Evolutionary conservation across 2,113 vertebrate genomes (phyloP).

Genomic region (Callospermophilus lateralis): DNA sequence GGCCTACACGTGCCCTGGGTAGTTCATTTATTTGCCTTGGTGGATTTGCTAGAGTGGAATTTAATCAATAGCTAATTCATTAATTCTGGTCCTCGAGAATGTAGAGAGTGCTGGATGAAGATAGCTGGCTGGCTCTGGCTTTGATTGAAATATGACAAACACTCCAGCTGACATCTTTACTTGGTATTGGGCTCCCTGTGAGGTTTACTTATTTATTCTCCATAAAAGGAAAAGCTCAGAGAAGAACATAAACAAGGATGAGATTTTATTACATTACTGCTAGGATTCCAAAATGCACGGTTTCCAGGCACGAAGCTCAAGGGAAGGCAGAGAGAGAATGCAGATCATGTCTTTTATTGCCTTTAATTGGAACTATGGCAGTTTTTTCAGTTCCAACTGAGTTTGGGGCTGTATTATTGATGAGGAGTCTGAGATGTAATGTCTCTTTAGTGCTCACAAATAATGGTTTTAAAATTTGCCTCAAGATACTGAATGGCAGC

Average conservation of each 20-base stretch:
- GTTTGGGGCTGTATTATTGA: constrained; percentile 77
- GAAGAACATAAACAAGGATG: constrained; percentile 72
- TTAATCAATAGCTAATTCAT: constrained; percentile 98
- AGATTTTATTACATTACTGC: constrained; percentile 71
- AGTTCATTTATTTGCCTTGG: constrained; percentile 96
- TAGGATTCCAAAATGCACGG: constrained; percentile 51
- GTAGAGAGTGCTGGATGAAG: constrained; percentile 84
- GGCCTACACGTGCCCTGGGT: constrained; percentile 93
- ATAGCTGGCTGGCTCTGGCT: constrained; percentile 85
- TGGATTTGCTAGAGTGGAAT: constrained; percentile 96
- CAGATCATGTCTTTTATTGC: constrained; percentile 61
- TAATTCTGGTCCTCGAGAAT: constrained; percentile 91
- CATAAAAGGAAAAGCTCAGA: constrained; percentile 77
- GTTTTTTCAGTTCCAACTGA: constrained; percentile 57
- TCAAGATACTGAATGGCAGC: constrained; percentile 79
- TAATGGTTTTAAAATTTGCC: constrained; percentile 85
- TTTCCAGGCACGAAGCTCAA: constrained; percentile 71
- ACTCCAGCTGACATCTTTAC: constrained; percentile 83
- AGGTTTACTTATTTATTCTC: constrained; percentile 85
- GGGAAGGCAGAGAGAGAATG: constrained; percentile 62
- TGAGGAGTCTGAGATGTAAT: constrained; percentile 73
- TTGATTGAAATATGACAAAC: constrained; percentile 93
- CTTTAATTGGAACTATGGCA: constrained; percentile 70
- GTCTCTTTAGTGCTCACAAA: constrained; percentile 83
- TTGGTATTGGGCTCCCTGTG: constrained; percentile 79